These are phyloP conservation scores for Camponotus vicinus DNA, from an alignment of 1,140 invertebrate genomes.

Conservation along the genomic window DNA sequence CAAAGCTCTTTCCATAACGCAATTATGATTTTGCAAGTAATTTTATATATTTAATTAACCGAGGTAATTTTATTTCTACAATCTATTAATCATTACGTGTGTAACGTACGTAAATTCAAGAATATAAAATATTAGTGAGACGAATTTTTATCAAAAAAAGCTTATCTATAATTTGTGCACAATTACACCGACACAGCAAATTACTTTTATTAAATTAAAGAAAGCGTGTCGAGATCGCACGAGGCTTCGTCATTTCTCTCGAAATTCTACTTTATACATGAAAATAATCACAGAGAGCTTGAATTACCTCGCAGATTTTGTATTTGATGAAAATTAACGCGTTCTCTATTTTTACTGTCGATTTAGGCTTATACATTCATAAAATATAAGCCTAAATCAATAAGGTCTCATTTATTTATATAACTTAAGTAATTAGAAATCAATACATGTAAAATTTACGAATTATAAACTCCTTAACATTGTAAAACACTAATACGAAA, in stretches of 20 bases:
- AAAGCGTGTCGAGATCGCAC: slow-evolving; percentile 75
- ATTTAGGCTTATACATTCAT: slow-evolving; percentile 47
- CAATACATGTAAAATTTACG: neutral
- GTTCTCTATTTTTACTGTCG: neutral
- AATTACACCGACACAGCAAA: slow-evolving; percentile 68
- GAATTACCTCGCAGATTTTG: slow-evolving; percentile 64
- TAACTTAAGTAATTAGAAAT: slow-evolving; percentile 13
- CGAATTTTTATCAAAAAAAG: neutral
- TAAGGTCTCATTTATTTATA: slow-evolving; percentile 19
- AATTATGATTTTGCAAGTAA: neutral
- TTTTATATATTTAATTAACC: too few relatives aligned
- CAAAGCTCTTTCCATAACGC: slow-evolving; percentile 17
- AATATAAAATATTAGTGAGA: slow-evolving; percentile 16
- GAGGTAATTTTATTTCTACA: slow-evolving; percentile 6
- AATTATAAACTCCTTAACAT: neutral
- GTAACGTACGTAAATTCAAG: slow-evolving; percentile 13
- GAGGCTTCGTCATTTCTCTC: slow-evolving; percentile 73
- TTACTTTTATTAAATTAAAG: slow-evolving; percentile 68
- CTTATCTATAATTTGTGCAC: neutral
- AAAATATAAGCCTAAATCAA: slow-evolving; percentile 17
- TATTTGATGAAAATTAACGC: slow-evolving; percentile 28
- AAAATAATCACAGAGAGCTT: slow-evolving; percentile 78
- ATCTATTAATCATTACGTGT: slow-evolving; percentile 5
- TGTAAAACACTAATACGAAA: neutral
- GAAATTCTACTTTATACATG: slow-evolving; percentile 69